Conservation (phyloP, 2,113 vertebrate genomes). For the Dasyornis broadbenti region DNA sequence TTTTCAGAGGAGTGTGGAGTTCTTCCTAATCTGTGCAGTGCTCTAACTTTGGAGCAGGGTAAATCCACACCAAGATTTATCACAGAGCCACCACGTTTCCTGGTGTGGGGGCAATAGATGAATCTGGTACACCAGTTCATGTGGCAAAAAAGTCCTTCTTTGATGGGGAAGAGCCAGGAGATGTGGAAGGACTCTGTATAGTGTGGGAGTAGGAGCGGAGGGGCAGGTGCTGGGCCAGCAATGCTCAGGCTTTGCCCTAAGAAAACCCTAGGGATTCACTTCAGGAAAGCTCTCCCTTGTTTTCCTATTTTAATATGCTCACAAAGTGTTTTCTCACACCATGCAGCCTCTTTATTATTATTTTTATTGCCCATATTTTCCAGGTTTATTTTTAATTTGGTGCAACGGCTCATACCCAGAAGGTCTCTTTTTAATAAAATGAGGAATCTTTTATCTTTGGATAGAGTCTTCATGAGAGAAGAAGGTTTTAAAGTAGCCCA, state of each 20-base stretch:
- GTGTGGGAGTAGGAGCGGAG: not conserved
- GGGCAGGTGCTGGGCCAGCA: not conserved
- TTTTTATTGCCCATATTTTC: not conserved
- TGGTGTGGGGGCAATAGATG: not conserved
- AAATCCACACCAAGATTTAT: not conserved
- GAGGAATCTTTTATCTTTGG: not conserved
- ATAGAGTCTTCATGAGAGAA: not conserved
- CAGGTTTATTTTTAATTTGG: not conserved
- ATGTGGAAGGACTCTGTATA: not conserved
- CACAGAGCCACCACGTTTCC: not conserved
- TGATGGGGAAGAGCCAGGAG: not conserved
- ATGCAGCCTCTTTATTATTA: not conserved
- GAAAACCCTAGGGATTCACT: not conserved
- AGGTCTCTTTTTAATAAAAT: not conserved
- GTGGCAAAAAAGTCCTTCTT: not conserved
- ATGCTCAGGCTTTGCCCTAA: not conserved
- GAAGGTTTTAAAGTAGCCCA: not conserved
- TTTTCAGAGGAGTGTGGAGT: not conserved
- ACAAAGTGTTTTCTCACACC: not conserved
- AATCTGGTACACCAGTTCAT: rapidly evolving
- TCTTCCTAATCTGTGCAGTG: not conserved
- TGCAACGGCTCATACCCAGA: not conserved
- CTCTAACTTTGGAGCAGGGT: not conserved
- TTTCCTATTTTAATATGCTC: not conserved
- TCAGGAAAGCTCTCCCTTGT: not conserved